These are phyloP conservation scores for Geopemphigus sp. DNA, from an alignment of 1,140 invertebrate genomes.

Conservation along the genomic window DNA sequence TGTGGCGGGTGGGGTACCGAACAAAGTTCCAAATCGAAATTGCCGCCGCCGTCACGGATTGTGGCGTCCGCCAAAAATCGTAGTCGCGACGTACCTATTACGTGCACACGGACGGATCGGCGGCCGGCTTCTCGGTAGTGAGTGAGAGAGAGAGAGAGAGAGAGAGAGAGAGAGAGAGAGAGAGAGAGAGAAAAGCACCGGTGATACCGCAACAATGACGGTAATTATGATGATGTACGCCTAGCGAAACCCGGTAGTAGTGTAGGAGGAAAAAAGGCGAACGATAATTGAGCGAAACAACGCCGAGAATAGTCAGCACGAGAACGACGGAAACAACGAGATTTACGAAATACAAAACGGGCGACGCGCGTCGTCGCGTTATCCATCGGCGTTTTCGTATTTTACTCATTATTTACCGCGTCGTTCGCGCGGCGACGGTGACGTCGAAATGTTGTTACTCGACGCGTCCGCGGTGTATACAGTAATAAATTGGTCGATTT, in stretches of 20 bases:
- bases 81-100: slow-evolving; percentile 1
- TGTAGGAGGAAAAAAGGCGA: no score
- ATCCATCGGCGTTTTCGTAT: no score
- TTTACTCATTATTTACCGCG: no score
- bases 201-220: neutral
- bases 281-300: no score
- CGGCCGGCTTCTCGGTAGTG: no score
- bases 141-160: neutral
- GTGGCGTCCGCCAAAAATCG: neutral
- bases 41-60: slow-evolving; percentile 19
- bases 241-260: no score
- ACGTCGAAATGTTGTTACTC: no score
- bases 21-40: slow-evolving; percentile 32
- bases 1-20: neutral
- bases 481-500: no score
- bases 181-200: neutral
- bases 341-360: neutral
- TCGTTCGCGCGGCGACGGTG: no score
- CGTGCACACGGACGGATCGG: neutral
- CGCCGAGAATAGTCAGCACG: slow-evolving; percentile 12
- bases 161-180: neutral
- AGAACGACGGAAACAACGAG: slow-evolving; percentile 22
- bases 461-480: no score
- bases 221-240: slow-evolving; percentile 8
- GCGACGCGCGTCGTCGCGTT: neutral